These are phyloP conservation scores for Cephus spinipes DNA, from an alignment of 2,888 invertebrate species.

Conservation along the genomic window DNA sequence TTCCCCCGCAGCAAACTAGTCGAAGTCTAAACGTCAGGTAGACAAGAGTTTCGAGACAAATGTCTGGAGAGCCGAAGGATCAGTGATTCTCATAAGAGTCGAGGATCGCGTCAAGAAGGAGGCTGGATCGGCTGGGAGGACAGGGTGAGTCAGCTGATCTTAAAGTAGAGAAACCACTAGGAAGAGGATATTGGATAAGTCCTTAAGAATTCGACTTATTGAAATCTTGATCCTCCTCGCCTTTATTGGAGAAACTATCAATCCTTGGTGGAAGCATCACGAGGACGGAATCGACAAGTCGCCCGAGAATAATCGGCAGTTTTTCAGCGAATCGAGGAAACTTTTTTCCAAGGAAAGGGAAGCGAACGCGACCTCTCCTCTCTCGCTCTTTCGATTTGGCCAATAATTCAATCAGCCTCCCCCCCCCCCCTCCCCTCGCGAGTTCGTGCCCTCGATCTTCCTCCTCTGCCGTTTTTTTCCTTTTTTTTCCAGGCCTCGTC, in stretches of 20 bases:
- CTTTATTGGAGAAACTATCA: not conserved
- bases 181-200: not conserved
- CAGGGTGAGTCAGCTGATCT: not conserved
- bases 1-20: constrained; percentile 35
- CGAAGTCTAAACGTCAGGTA: constrained; percentile 58
- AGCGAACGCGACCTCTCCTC: constrained; percentile 15
- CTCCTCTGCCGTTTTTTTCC: not conserved
- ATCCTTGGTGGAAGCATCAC: not conserved
- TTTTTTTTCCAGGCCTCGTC: constrained; percentile 15
- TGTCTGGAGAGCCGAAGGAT: constrained; percentile 16
- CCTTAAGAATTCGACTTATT: not conserved
- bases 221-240: not conserved
- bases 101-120: not conserved
- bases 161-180: not conserved
- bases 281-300: not conserved
- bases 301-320: constrained; percentile 31
- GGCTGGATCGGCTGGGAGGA: not conserved
- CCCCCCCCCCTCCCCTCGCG: constrained; percentile 12
- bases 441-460: not conserved
- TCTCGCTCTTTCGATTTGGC: constrained; percentile 15
- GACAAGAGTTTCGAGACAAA: constrained; percentile 32
- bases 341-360: constrained; percentile 29
- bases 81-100: constrained; percentile 30
- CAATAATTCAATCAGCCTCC: constrained; percentile 41
- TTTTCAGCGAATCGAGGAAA: constrained; percentile 32